Conservation (phyloP, 2,888 invertebrate genomes). For the Clusia tigrina region DNA sequence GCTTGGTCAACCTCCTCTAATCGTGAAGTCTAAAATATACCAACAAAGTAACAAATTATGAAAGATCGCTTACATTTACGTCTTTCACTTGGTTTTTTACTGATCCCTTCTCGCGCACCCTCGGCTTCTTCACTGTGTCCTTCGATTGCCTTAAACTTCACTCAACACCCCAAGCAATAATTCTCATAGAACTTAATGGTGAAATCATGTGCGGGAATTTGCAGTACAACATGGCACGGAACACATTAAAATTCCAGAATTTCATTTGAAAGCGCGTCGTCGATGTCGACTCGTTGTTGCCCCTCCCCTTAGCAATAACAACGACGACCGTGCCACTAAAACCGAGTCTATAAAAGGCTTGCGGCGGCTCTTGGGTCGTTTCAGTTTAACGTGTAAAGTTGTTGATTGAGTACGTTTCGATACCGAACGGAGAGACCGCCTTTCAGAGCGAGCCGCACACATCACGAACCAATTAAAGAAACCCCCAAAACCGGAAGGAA, state of each 20-base stretch:
- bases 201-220: slow-evolving; percentile 56
- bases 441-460: slow-evolving; percentile 33
- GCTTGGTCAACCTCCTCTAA: too few relatives aligned
- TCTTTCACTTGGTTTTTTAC: too few relatives aligned
- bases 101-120: too few relatives aligned
- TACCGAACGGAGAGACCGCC: background rate
- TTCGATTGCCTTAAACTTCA: background rate
- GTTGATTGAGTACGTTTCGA: slow-evolving; percentile 18
- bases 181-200: slow-evolving; percentile 21
- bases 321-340: slow-evolving; percentile 17
- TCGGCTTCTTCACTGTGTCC: too few relatives aligned
- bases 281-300: slow-evolving; percentile 15
- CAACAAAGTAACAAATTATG: too few relatives aligned
- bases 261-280: slow-evolving; percentile 23
- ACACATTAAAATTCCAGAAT: slow-evolving; percentile 55
- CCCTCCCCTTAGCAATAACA: slow-evolving; percentile 22
- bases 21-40: too few relatives aligned
- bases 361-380: background rate
- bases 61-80: too few relatives aligned
- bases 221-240: slow-evolving; percentile 61
- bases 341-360: slow-evolving; percentile 60
- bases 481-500: slow-evolving; percentile 49
- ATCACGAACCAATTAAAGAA: slow-evolving; percentile 39
- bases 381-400: slow-evolving; percentile 29
- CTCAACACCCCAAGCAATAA: too few relatives aligned